phyloP scores from a whole-genome alignment of 2,113 vertebrate genomes.

The Thryonomys swinderianus region DNA sequence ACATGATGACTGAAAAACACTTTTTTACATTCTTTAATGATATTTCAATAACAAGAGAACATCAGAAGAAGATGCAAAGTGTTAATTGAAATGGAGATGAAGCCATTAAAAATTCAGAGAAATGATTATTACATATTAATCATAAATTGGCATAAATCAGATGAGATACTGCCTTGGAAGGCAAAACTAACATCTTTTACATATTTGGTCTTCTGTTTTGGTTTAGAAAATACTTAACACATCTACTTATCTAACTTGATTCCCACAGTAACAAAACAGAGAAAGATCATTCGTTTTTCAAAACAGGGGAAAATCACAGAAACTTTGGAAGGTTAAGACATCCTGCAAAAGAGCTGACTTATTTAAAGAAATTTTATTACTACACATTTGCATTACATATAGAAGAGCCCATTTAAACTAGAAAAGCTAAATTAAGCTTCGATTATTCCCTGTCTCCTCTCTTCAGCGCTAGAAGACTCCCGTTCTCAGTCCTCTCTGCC shows the following conservation, averaged over 20 bases:
- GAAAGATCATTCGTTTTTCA: not conserved
- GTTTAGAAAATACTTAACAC: conserved; percentile 13
- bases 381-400: not conserved
- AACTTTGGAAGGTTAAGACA: conserved; percentile 38
- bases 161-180: not conserved
- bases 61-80: conserved; percentile 68
- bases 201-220: not conserved
- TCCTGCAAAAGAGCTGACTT: not conserved
- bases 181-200: not conserved
- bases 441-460: not conserved
- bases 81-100: conserved; percentile 70
- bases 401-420: not conserved
- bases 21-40: conserved; percentile 64
- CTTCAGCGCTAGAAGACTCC: not conserved
- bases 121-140: conserved; percentile 49
- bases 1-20: conserved; percentile 79
- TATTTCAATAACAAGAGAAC: conserved; percentile 79
- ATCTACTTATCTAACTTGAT: not conserved
- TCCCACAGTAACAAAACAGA: not conserved
- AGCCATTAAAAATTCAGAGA: conserved; percentile 60
- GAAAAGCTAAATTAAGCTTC: not conserved
- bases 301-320: conserved; percentile 39
- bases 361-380: not conserved
- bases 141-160: conserved; percentile 57
- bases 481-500: not conserved